Evolutionary conservation across 2,113 vertebrate genomes (phyloP), one percentile per base, ranked within the genome.

Genomic region (Peucedramus taeniatus): DNA sequence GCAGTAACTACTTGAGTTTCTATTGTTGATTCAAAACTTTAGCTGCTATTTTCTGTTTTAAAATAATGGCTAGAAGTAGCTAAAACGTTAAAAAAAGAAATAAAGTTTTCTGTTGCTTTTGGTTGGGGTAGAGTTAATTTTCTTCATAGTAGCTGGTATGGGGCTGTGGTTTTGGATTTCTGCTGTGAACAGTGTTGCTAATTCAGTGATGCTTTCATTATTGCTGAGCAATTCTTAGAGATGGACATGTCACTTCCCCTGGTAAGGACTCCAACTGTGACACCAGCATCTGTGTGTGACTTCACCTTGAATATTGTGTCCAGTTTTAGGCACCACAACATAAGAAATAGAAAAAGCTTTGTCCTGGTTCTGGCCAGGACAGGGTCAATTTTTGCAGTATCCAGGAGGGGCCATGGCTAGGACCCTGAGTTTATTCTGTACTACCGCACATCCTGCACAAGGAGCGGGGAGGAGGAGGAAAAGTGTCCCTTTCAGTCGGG

Each of bases 1-100:
- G 57, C 53, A 54, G 83, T 35, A 94, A 30, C 82, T 84, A 61
- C 86, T 95, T 78, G 83, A 95, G 85, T 94, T 83, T 81, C 84
- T 51, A 20, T 54, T 47, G 31, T 69, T 95, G 83, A 85, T 88
- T 89, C 94, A 89, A 96, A 97, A 93, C 40, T 87, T 83, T 13
- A 61, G 59, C 56, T 76, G 22, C 81, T 93, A 12, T 85, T 66
- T 89, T 78, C 53, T 90, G 21, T 84, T 82, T 91, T 75, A 66
- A 96, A 97, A 86, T 64, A 91, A 71, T 24, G 33, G 37, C 84
- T 64, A 92, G 27, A 70, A 53, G 69, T 44, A 68, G 74, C 64
- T 88, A 90, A 90, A 77, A 66, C 23, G 16, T 35, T 6, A n/a
- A 64, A 82, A 90, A 61, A 59, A 49, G 31, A 37, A 39, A 49